Percentiles rank a stretch among this genome's conserved stretches.
These are phyloP conservation scores for Mystacornis crossleyi DNA, from an alignment of 2,113 vertebrate species.

Conservation along the genomic window DNA sequence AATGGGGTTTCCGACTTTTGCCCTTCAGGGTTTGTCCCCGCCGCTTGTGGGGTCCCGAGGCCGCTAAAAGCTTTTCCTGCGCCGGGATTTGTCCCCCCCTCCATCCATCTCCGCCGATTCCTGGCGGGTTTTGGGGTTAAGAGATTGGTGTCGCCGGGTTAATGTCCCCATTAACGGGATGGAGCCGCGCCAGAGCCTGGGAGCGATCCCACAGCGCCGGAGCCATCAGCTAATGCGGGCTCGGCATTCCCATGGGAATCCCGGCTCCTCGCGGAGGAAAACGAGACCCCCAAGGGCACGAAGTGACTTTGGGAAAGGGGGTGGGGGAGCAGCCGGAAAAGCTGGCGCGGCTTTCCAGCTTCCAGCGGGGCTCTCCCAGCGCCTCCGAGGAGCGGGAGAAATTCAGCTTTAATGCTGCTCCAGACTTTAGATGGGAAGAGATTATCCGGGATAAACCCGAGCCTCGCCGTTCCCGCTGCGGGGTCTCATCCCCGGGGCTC, in stretches of 20 bases:
- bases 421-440: neutral
- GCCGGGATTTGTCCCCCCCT: neutral
- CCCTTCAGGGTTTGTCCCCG: neutral
- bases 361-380: neutral
- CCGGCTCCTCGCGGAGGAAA: neutral
- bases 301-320: neutral
- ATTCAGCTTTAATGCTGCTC: neutral
- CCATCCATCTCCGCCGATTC: neutral
- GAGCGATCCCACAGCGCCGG: accelerated
- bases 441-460: neutral
- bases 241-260: neutral
- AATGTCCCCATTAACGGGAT: neutral
- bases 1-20: neutral
- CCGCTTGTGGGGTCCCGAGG: neutral
- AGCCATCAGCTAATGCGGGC: neutral
- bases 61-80: neutral
- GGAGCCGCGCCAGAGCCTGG: neutral
- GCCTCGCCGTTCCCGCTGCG: accelerated
- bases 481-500: neutral
- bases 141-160: neutral
- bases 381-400: neutral
- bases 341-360: neutral
- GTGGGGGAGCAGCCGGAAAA: neutral
- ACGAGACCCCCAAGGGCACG: neutral
- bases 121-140: neutral